Conservation (phyloP, 2,888 invertebrate species). For the Crossocerus cetratus region DNA sequence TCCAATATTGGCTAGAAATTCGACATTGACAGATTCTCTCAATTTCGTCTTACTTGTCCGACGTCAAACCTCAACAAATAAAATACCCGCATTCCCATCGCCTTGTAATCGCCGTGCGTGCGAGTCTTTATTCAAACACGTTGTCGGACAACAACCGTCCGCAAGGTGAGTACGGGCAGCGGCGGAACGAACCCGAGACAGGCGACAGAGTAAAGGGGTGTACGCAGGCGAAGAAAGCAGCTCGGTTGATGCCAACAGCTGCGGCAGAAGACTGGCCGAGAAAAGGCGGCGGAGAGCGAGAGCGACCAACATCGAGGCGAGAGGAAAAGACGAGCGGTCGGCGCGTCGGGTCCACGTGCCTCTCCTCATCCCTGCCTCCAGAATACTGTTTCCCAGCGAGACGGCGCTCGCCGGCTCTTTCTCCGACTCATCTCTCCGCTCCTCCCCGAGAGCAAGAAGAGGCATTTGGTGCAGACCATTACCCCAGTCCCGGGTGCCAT, state of each 20-base stretch:
- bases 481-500: conserved; percentile 69
- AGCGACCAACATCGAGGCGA: conserved; percentile 12
- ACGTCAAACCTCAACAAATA: too few species aligned
- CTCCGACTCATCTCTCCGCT: conserved; percentile 44
- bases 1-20: too few species aligned
- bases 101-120: too few species aligned
- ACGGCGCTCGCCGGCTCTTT: too few species aligned
- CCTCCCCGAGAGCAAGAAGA: conserved; percentile 57
- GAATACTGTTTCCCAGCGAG: conserved; percentile 29
- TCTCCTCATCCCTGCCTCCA: conserved; percentile 43
- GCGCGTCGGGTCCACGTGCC: conserved; percentile 39
- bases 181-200: too few species aligned
- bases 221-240: conserved; percentile 34
- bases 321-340: conserved; percentile 31
- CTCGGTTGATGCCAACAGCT: conserved; percentile 45
- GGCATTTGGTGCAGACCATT: conserved; percentile 72
- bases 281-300: conserved; percentile 18
- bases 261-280: conserved; percentile 18
- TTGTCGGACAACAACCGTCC: too few species aligned
- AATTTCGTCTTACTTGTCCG: too few species aligned
- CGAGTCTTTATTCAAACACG: too few species aligned
- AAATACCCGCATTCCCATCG: too few species aligned
- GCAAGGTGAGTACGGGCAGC: too few species aligned
- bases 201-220: background rate
- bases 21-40: too few species aligned